Base-by-base conservation (phyloP, 2,113 vertebrate species). In the Odobenus rosmarus region DNA sequence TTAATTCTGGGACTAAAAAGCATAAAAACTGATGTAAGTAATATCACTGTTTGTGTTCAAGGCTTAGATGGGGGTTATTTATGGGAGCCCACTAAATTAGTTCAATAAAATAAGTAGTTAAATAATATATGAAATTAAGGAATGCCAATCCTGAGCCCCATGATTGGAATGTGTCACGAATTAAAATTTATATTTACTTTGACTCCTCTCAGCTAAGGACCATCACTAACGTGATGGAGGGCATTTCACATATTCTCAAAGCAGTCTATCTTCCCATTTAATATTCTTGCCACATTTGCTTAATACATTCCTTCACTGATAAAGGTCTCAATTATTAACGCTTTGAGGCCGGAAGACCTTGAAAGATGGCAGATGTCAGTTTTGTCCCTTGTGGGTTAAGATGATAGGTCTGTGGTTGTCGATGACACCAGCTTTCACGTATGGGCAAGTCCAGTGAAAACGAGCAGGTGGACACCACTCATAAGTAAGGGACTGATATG, bases 401-500 rank as follows among this genome's bases (percentile, higher is more conserved):
- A 19, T 74, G 18, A 2, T 1, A 51, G 82, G 23, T 26, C 26
- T 42, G 0, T 12, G 74, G n/a, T 16, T 49, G 15, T 49, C 3
- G 31, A 12, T 59, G 15, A 61, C 16, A 59, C 19, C 23, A 49
- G 15, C 13, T 46, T 26, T 53, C 19, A 28, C 0, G 5, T 79
- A 0, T 24, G 12, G 69, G 7, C 83, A 51, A 7, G 31, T 23
- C 15, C 18, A 4, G 15, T 9, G 61, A n/a, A 4, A 84, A 57
- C 19, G 7, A 26, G 16, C 39, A n/a, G 33, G 64, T 12, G 39
- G 31, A 12, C 16, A 9, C 31, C 7, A 2, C 2, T 36, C 42
- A 0, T 9, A 0, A 42, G 79, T 6, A 9, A 7, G 62, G 55
- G 7, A 0, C 13, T 18, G 28, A 33, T 4, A 7, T 0, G 24